Percentiles rank a stretch among this genome's conserved stretches.
Conservation (phyloP, 2,113 vertebrate genomes). For the Myxocyprinus asiaticus region DNA sequence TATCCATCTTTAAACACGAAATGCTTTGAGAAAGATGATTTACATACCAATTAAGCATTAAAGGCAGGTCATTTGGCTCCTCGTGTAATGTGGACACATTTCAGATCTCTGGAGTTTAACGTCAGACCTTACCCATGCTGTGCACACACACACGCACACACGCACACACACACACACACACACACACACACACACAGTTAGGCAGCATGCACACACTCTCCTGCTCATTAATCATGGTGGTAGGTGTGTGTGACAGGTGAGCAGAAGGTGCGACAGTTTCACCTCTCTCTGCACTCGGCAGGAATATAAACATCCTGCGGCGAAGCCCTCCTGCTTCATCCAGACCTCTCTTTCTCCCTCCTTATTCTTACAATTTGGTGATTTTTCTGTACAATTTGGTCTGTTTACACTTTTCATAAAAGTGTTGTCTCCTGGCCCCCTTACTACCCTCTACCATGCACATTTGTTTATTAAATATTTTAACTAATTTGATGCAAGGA, state of each 20-base stretch:
- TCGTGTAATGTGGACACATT: conserved; percentile 3
- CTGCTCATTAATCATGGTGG: conserved; percentile 30
- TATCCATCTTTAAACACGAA: neutral
- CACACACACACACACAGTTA: neutral
- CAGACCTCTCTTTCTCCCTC: neutral
- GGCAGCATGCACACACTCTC: neutral
- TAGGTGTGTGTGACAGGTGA: conserved; percentile 31
- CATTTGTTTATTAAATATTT: no score
- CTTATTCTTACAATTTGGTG: neutral
- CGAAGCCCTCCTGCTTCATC: neutral
- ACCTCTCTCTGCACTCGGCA: conserved; percentile 12
- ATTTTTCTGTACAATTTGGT: neutral
- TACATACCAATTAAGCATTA: conserved; percentile 30
- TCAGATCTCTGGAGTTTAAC: neutral
- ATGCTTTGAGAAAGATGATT: conserved; percentile 27
- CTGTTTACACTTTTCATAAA: no score
- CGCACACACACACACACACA: neutral
- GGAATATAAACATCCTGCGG: conserved; percentile 35
- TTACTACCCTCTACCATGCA: no score
- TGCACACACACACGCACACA: neutral
- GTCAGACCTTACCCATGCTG: neutral
- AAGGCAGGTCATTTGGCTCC: conserved; percentile 6
- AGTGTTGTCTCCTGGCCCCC: no score
- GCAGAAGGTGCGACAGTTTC: conserved; percentile 36
- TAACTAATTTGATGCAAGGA: no score